These are phyloP conservation scores for Coelinius sp. DNA, from an alignment of 2,888 invertebrate species.

Conservation along the genomic window DNA sequence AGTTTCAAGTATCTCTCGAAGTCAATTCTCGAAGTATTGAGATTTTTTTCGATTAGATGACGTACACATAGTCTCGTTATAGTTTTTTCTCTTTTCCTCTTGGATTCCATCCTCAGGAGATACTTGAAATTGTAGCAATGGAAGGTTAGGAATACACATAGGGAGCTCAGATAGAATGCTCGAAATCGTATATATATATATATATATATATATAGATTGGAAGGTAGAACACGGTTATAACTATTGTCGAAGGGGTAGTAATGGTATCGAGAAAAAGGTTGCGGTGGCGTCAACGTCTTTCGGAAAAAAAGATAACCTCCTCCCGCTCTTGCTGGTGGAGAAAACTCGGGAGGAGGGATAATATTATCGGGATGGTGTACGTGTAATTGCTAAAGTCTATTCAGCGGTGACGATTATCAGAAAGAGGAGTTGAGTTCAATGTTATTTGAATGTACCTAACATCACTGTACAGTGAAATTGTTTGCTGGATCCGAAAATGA, in stretches of 20 bases:
- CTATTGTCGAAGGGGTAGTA: slow-evolving; percentile 55
- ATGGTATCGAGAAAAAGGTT: slow-evolving; percentile 47
- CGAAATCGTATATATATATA: no score
- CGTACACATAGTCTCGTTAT: neutral
- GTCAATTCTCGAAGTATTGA: neutral
- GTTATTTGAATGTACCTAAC: neutral
- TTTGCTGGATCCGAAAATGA: neutral
- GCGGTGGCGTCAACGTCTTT: neutral
- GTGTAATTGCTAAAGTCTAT: neutral
- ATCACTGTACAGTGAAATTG: neutral
- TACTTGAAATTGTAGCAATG: neutral
- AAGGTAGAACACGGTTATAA: slow-evolving; percentile 54
- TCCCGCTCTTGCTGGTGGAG: slow-evolving; percentile 44
- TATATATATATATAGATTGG: slow-evolving; percentile 9
- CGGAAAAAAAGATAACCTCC: slow-evolving; percentile 43
- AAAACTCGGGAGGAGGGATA: slow-evolving; percentile 28
- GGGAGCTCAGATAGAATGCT: neutral
- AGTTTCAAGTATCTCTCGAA: neutral
- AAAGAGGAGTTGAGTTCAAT: neutral
- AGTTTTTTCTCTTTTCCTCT: neutral
- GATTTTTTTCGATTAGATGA: neutral
- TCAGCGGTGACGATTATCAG: neutral
- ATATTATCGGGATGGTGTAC: neutral
- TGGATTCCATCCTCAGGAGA: neutral
- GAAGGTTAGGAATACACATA: neutral